phyloP scores from a whole-genome alignment of 2,797 vertebrate species.

The Enteromius anoplus region DNA sequence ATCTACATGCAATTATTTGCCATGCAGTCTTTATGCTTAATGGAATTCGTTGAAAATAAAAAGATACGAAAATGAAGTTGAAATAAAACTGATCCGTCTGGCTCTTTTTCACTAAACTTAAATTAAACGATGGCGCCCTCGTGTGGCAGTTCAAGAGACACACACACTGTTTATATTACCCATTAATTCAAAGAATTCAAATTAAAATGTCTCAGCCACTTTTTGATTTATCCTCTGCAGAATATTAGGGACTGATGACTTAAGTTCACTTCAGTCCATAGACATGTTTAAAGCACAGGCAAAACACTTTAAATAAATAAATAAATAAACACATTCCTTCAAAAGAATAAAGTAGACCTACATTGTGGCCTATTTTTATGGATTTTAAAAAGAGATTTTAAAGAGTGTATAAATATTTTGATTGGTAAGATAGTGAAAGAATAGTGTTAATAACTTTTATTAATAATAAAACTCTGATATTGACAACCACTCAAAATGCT shows the following conservation, averaged over 20 bases:
- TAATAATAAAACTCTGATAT: not conserved
- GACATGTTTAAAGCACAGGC: not conserved
- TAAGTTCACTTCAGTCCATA: not conserved
- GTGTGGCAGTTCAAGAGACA: slow-evolving; percentile 55
- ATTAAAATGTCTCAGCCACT: not conserved
- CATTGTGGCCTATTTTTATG: not conserved
- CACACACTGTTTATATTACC: not conserved
- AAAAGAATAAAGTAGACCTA: not conserved
- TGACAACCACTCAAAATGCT: too few species aligned
- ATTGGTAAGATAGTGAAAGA: not conserved
- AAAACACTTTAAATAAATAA: too few species aligned
- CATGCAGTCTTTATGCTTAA: slow-evolving; percentile 84
- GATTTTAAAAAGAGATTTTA: not conserved
- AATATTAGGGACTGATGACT: not conserved
- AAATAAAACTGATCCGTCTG: slow-evolving; percentile 56
- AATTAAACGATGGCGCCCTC: slow-evolving; percentile 64
- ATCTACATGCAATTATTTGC: slow-evolving; percentile 82
- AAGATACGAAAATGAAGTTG: slow-evolving; percentile 76
- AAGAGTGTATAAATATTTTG: not conserved
- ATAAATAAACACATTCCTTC: not conserved
- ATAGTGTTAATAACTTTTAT: not conserved
- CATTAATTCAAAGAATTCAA: not conserved
- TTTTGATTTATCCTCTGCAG: not conserved
- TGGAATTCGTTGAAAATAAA: slow-evolving; percentile 82
- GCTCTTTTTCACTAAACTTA: slow-evolving; percentile 46